Base-by-base conservation (phyloP, 2,797 vertebrate genomes). In the Ctenopoma kingsleyae region DNA sequence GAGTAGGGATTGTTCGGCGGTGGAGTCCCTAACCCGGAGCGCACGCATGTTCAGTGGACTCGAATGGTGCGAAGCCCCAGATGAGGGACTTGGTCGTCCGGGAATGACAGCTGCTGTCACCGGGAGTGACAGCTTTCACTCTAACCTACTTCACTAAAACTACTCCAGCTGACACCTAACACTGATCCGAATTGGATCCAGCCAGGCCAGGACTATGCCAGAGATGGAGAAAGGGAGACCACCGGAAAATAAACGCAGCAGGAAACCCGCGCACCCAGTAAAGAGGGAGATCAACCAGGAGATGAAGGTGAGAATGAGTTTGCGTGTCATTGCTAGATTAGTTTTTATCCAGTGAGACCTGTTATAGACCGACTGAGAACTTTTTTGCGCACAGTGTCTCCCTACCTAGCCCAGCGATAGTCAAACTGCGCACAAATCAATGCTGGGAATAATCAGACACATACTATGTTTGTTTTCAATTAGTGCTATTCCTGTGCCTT, bases 161-260 rank as follows among this genome's bases (percentile, higher is more conserved):
- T 8, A 13, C 72, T 70, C 32, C 58, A 47, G 67, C 67, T 67
- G 80, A 85, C 82, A 87, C 50, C 89, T 89, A 89, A 93, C 90
- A 67, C 92, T 91, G 94, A 94, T 93, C 94, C 92, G 86, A 77
- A 67, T 63, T 56, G 90, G 94, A 95, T 95, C 96, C 95, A 93
- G 93, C 91, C 95, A 68, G 67, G 84, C 50, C 67, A 92, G 96
- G 94, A 97, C 95, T 95, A 98, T 97, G 96, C 96, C 96, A 96
- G 97, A 98, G 95, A 98, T 97, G 97, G 97, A 98, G 94, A 97
- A 97, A 94, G 96, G 96, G 84, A 97, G 97, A 96, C 96, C 97
- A 72, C 96, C 97, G 75, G 97, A 99, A 96, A 98, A 96, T 94
- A 99, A 98, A 92, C 94, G 97, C 89, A 98, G 97, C 93, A 97